Conservation (phyloP, 2,888 invertebrate species). For the Nematopogon swammerdamellus region DNA sequence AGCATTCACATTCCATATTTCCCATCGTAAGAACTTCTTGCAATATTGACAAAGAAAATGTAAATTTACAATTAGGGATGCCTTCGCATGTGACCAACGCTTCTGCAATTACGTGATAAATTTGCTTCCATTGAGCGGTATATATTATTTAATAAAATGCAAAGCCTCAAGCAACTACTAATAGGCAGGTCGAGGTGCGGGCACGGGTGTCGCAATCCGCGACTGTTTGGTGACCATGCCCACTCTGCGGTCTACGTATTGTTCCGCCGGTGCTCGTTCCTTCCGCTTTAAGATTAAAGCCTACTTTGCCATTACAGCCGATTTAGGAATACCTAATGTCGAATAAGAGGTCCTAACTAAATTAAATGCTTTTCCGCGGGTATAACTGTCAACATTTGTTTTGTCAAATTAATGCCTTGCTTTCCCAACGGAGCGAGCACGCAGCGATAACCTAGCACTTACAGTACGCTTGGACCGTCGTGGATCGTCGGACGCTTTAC, state of each 20-base stretch:
- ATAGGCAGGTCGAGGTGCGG: slow-evolving; percentile 28
- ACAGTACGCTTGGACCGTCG: slow-evolving; percentile 53
- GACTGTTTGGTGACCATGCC: slow-evolving; percentile 45
- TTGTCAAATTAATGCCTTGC: slow-evolving; percentile 52
- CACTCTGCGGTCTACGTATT: slow-evolving; percentile 27
- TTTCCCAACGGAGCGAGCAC: slow-evolving; percentile 51
- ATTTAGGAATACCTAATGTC: neutral
- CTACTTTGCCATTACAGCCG: slow-evolving; percentile 17
- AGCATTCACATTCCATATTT: too few species aligned
- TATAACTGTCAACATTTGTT: neutral
- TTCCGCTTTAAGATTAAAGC: slow-evolving; percentile 36
- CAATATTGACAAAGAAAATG: too few species aligned
- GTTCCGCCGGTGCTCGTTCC: slow-evolving; percentile 23
- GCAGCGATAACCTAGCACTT: slow-evolving; percentile 57
- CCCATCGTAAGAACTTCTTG: too few species aligned
- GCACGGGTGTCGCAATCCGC: slow-evolving; percentile 29
- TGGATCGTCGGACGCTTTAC: slow-evolving; percentile 37
- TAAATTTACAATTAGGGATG: neutral
- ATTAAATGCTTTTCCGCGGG: neutral
- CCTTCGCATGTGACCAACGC: slow-evolving; percentile 40
- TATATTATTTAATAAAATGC: neutral
- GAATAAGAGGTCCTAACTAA: neutral
- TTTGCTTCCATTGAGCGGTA: slow-evolving; percentile 8
- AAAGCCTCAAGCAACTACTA: slow-evolving; percentile 46
- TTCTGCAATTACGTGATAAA: slow-evolving; percentile 43